Evolutionary conservation across 2,113 vertebrate genomes (phyloP).

Genomic region (Dolichallabes microphthalmus): DNA sequence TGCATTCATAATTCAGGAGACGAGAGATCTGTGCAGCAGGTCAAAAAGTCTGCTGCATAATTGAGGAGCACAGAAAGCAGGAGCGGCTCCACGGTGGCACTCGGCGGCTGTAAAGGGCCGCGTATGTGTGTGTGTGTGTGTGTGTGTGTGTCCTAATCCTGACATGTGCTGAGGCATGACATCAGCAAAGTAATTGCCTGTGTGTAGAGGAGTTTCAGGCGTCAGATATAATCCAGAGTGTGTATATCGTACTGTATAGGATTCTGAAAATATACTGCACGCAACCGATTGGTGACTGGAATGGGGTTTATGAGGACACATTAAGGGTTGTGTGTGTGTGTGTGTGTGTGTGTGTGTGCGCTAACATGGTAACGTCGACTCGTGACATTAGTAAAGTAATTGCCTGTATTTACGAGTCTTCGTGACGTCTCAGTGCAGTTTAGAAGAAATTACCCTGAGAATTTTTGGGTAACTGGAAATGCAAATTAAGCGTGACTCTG

Average conservation of each 20-base stretch:
- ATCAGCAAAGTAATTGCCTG: conserved; percentile 26
- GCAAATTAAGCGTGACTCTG: background rate
- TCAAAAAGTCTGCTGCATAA: conserved; percentile 65
- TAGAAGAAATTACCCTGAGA: background rate
- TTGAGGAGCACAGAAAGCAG: conserved; percentile 57
- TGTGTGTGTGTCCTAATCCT: conserved; percentile 24
- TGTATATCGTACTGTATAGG: background rate
- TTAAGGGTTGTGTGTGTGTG: conserved; percentile 1
- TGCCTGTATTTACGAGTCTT: conserved; percentile 8
- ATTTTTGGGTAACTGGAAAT: background rate
- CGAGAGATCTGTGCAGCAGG: conserved; percentile 59
- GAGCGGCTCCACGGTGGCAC: conserved; percentile 59
- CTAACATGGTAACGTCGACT: background rate
- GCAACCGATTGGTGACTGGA: background rate
- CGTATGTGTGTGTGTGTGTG: conserved; percentile 24
- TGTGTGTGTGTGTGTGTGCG: background rate
- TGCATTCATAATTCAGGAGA: conserved; percentile 61
- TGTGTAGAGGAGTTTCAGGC: background rate
- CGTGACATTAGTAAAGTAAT: conserved; percentile 27
- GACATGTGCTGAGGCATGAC: conserved; percentile 14
- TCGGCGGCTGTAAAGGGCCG: conserved; percentile 51
- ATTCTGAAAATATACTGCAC: background rate
- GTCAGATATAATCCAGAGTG: background rate
- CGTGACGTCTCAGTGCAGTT: conserved; percentile 1
- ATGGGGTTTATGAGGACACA: background rate